phyloP scores from a whole-genome alignment of 1,140 invertebrate species.

The Drosophila parabipectinata region DNA sequence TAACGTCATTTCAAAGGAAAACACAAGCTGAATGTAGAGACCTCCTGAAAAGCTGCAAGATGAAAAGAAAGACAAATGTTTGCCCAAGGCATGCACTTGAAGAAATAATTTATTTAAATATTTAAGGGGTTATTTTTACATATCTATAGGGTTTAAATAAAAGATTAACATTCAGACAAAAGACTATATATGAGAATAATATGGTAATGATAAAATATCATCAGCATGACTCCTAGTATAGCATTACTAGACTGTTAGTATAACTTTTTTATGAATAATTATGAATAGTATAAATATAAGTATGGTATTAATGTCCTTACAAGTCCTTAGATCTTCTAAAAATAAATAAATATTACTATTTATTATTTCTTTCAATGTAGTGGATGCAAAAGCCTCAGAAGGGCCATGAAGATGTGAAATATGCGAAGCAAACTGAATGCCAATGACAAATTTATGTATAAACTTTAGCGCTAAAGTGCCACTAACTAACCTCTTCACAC shows the following conservation, averaged over 20 bases:
- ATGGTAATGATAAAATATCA: too few species aligned
- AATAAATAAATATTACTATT: neutral
- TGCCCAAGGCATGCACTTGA: constrained; percentile 29
- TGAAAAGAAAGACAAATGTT: constrained; percentile 50
- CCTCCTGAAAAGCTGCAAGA: constrained; percentile 41
- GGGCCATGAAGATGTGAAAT: constrained; percentile 10
- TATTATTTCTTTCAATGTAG: constrained; percentile 5
- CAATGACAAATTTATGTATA: constrained; percentile 81
- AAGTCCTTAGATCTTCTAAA: too few species aligned
- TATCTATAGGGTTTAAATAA: too few species aligned
- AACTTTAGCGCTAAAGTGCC: constrained; percentile 79
- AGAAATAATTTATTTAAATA: neutral
- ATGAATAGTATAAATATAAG: too few species aligned
- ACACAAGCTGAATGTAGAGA: constrained; percentile 37
- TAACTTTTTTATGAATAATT: too few species aligned
- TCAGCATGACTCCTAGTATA: too few species aligned
- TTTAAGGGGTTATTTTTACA: neutral
- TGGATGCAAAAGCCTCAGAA: constrained; percentile 13
- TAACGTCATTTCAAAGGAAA: constrained; percentile 51
- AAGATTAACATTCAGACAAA: too few species aligned
- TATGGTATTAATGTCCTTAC: neutral
- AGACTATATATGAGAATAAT: too few species aligned
- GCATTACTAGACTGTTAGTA: too few species aligned
- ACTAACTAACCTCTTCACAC: constrained; percentile 73
- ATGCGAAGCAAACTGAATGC: constrained; percentile 61